Base-by-base conservation (phyloP, 2,888 invertebrate genomes). In the Epirrhoe tristata region DNA sequence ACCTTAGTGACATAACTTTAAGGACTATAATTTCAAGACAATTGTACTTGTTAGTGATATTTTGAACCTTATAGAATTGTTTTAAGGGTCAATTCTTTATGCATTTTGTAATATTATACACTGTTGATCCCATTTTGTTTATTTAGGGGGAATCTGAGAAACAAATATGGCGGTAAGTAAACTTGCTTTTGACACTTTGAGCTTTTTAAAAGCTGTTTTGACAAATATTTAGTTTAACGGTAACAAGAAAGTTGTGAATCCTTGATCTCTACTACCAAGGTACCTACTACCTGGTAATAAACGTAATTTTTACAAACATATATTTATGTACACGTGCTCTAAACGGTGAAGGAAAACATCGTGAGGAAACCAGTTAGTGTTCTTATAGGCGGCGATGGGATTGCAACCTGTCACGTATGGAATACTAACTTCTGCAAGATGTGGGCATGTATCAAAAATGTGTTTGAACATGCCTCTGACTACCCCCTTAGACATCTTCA, bases 81-180 rank as follows among this genome's bases (percentile, higher is more conserved):
- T 61, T 63, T 67, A 62, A 64, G 69, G 62, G 58, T 76, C 76
- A 58, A 7, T 36, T 43, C 12, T 43, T 43, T 43, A 43, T 43
- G 39, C 39, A 43, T 34, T 43, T 12, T 66, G 77, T 75, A 75
- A 77, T 71, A 69, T 71, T 74, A 77, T 74, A 77, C 72, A 67
- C 67, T 73, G 74, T 75, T 74, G 73, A 77, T 75, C 72, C 67
- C 68, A 60, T 71, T 75, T 68, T 77, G 74, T 77, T 77, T 75
- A 71, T 75, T 75, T 78, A 75, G 73, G 74, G 63, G 71, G 70
- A 66, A 66, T 69, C 68, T 66, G 66, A 66, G 69, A 58, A 67
- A 71, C 67, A 67, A 72, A 71, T 66, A 71, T 69, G 63, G 54
- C 68, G 68, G 69, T 67, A 58, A 36, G 70, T 70, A 72, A 73